Evolutionary conservation across 2,113 vertebrate genomes (phyloP).

Genomic region (Phalacrocorax aristotelis): DNA sequence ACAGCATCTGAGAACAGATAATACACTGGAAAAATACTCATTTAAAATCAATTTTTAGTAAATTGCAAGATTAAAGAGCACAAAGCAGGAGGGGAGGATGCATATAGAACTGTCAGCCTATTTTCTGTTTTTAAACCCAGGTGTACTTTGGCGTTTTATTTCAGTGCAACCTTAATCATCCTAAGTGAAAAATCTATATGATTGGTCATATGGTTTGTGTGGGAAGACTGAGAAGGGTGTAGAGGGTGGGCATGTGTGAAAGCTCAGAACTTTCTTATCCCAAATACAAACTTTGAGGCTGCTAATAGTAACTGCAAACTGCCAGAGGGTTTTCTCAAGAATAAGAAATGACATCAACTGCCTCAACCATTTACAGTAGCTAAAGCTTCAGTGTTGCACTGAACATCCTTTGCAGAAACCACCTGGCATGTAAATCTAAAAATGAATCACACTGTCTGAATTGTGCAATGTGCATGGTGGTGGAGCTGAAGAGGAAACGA

Average conservation of each 20-base stretch:
- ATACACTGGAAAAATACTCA: background rate
- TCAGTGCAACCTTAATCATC: background rate
- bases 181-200: conserved; percentile 22
- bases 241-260: conserved; percentile 41
- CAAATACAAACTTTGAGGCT: conserved; percentile 3
- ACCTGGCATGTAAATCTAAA: background rate
- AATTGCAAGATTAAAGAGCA: background rate
- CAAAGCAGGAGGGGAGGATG: background rate
- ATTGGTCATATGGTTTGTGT: conserved; percentile 54
- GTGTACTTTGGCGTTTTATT: conserved; percentile 22
- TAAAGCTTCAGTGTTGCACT: background rate
- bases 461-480: background rate
- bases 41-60: background rate
- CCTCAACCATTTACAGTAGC: background rate
- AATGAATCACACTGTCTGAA: background rate
- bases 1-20: background rate
- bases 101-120: background rate
- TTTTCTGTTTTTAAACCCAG: conserved; percentile 34
- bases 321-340: conserved; percentile 25
- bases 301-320: conserved; percentile 45
- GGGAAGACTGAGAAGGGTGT: conserved; percentile 40
- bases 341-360: background rate
- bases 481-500: background rate
- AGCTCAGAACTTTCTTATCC: conserved; percentile 49
- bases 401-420: background rate